A percentile compares a stretch with the other conserved stretches of the same genome.
Conservation (phyloP, 2,797 vertebrate species). For the Odontamblyopus lacepedii region DNA sequence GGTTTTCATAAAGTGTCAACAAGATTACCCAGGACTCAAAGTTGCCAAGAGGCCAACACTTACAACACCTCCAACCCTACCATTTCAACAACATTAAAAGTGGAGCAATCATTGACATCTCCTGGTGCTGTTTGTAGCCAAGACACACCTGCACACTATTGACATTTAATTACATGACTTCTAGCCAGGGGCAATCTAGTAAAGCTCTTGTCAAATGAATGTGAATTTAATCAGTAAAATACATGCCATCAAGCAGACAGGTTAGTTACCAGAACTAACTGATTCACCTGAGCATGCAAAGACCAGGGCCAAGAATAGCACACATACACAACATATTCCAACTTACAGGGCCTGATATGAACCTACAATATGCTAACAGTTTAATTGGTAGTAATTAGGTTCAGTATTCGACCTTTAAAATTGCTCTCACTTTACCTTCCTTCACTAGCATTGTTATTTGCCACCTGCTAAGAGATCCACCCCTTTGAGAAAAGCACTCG, state of each 20-base stretch:
- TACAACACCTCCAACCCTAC: neutral
- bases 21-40: neutral
- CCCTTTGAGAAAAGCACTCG: conserved; percentile 21
- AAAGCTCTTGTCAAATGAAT: conserved; percentile 22
- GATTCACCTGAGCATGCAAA: conserved; percentile 48
- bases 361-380: neutral
- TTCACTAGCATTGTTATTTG: conserved; percentile 46
- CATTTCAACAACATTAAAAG: neutral
- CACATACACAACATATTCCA: conserved; percentile 41
- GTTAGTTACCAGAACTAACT: conserved; percentile 10
- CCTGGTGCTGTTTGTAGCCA: conserved; percentile 4
- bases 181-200: conserved; percentile 18
- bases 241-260: neutral
- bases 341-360: conserved; percentile 19
- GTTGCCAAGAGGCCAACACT: neutral
- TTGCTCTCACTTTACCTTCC: conserved; percentile 17
- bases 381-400: too few relatives aligned
- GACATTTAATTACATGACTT: conserved; percentile 4
- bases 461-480: conserved; percentile 54
- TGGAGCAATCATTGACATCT: conserved; percentile 20
- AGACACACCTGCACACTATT: conserved; percentile 20
- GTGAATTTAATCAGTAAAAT: neutral
- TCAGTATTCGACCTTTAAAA: neutral
- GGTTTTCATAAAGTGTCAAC: neutral
- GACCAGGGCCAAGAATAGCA: conserved; percentile 54